Conservation (phyloP, 2,113 vertebrate species). For the Ageneiosus marmoratus region DNA sequence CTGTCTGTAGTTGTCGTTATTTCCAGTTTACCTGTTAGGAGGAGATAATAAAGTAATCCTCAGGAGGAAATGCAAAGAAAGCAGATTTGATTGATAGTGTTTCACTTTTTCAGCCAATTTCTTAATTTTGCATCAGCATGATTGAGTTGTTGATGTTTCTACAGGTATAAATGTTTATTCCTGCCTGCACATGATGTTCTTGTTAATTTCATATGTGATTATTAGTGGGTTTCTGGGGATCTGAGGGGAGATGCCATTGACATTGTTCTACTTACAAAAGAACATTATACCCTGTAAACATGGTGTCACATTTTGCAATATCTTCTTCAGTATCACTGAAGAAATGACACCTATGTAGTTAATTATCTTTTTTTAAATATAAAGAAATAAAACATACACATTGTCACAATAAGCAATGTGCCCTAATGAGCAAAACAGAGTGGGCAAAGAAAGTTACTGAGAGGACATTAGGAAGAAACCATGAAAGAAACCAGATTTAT, state of each 20-base stretch:
- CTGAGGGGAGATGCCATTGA: not conserved
- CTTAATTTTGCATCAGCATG: slow-evolving; percentile 14
- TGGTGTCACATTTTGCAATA: not conserved
- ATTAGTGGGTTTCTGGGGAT: not conserved
- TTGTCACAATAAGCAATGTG: not conserved
- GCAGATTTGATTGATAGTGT: slow-evolving; percentile 27
- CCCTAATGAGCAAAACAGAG: not conserved
- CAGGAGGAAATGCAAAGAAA: slow-evolving; percentile 17
- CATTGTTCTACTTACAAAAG: not conserved
- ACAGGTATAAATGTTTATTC: slow-evolving; percentile 12
- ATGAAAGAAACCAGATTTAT: not conserved
- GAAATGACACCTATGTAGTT: not conserved
- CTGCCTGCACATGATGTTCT: not conserved
- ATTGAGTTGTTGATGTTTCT: slow-evolving; percentile 6
- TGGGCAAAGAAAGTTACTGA: not conserved
- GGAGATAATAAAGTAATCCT: slow-evolving; percentile 17
- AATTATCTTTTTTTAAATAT: too few species aligned
- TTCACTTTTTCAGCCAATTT: slow-evolving; percentile 22
- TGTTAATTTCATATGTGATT: not conserved
- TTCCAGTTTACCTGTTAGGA: slow-evolving; percentile 45
- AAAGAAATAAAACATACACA: too few species aligned
- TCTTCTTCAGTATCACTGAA: not conserved
- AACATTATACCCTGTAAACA: too few species aligned
- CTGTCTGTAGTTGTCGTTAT: slow-evolving; percentile 46
- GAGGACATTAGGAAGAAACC: not conserved